Conservation (phyloP, 2,113 vertebrate genomes). For the Corythaeola cristata region DNA sequence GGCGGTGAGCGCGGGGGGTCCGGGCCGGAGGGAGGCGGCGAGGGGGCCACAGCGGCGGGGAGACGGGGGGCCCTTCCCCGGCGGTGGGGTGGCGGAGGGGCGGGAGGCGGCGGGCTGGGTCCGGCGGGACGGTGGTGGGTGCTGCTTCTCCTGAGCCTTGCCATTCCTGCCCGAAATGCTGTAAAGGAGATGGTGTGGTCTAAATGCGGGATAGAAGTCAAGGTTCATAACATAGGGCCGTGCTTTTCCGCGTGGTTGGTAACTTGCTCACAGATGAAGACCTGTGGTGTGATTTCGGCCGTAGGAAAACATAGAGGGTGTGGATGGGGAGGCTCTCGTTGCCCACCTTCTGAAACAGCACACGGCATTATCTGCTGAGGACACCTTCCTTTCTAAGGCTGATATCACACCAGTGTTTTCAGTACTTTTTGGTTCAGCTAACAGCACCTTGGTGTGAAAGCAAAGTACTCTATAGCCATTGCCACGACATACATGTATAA, state of each 20-base stretch:
- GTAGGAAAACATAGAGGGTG: fast-evolving
- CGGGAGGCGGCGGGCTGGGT: background rate
- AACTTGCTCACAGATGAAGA: background rate
- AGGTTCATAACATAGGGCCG: fast-evolving
- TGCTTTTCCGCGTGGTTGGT: no score
- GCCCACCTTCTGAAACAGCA: background rate
- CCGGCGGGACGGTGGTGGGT: background rate
- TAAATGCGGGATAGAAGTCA: fast-evolving
- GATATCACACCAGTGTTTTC: background rate
- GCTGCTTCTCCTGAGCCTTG: background rate
- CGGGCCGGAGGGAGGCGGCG: no score
- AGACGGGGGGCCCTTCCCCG: no score
- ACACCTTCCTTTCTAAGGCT: background rate
- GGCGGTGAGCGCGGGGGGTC: no score
- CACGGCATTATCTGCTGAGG: background rate
- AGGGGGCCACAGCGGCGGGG: no score
- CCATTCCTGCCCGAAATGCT: fast-evolving
- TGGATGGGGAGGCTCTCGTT: fast-evolving
- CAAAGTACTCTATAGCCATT: background rate
- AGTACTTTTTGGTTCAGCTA: background rate
- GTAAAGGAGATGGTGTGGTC: background rate
- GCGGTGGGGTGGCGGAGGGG: background rate
- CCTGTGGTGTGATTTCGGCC: fast-evolving
- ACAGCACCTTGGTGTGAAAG: background rate
- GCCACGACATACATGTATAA: background rate